Evolutionary conservation across 2,888 invertebrate species (phyloP), one percentile per base, ranked within the genome.

Genomic region (Helicoverpa assulta): DNA sequence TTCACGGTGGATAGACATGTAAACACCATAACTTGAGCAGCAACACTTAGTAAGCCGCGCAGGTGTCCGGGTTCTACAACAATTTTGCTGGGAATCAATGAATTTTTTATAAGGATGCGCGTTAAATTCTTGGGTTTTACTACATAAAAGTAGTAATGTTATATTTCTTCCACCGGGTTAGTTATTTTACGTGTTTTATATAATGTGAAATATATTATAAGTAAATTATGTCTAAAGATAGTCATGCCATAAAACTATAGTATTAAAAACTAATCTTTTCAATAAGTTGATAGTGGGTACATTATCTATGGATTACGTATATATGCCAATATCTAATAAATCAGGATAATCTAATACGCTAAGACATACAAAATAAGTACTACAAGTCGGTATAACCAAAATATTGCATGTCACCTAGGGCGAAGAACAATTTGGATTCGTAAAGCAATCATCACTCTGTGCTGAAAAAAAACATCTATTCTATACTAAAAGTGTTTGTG

Each of bases 401-500:
- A 78, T 67, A 75, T 61, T 51, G 55, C 64, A 66, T 80, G 18
- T 64, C 69, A 83, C 84, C 84, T 85, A 81, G 83, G 85, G 85
- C 83, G 76, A 82, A 75, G 80, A 81, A 86, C 59, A 74, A 70
- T 29, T 86, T 85, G 83, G 76, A 76, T 75, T 56, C 55, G 54
- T 52, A 86, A 91, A 89, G 88, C 88, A 87, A 85, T 83, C 90
- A 92, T 84, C 91, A 93, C 92, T 87, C 89, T 78, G 91, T 92
- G 91, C 91, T 86, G 88, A 89, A 76, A 84, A 88, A 87, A 86
- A 86, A 78, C 82, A 78, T 84, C 86, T 82, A 84, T 70, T 84
- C 86, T 82, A 84, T 70, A 73, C 80, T 78, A 77, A 77, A 80
- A 62, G 81, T 82, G 76, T 77, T 65, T 47, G 67, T 76, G 68